phyloP scores from a whole-genome alignment of 2,797 vertebrate species.

The Pseudocheirus occidentalis region DNA sequence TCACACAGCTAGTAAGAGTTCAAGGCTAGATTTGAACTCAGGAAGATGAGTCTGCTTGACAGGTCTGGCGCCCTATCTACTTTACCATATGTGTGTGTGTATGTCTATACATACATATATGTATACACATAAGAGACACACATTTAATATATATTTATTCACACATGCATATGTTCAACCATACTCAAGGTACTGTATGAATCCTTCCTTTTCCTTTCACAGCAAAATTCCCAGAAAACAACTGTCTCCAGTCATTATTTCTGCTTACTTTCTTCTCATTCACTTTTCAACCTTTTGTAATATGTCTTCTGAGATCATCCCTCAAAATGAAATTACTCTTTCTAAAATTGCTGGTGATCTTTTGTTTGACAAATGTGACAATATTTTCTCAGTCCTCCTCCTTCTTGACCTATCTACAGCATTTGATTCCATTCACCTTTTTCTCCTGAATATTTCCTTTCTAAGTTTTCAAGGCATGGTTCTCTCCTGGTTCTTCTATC shows the following conservation, averaged over 20 bases:
- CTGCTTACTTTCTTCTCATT: background rate
- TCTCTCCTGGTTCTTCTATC: background rate
- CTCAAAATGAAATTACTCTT: background rate
- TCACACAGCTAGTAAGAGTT: background rate
- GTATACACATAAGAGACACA: too few species aligned
- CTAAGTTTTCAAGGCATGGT: background rate
- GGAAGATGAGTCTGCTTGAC: background rate
- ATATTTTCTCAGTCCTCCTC: background rate
- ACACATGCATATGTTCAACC: background rate
- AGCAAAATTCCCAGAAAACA: background rate
- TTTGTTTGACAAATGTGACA: background rate
- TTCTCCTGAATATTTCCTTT: background rate
- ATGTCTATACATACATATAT: too few species aligned
- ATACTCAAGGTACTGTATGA: background rate
- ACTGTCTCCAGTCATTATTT: background rate
- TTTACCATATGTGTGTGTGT: background rate
- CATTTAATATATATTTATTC: background rate
- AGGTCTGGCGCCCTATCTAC: background rate
- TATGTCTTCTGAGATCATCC: background rate
- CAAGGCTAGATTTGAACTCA: background rate
- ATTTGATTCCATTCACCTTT: background rate
- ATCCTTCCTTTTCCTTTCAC: too few species aligned
- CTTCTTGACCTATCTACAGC: background rate
- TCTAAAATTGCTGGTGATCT: background rate
- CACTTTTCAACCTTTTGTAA: background rate